phyloP scores from a whole-genome alignment of 2,113 vertebrate species.

The Tachysurus vachellii region DNA sequence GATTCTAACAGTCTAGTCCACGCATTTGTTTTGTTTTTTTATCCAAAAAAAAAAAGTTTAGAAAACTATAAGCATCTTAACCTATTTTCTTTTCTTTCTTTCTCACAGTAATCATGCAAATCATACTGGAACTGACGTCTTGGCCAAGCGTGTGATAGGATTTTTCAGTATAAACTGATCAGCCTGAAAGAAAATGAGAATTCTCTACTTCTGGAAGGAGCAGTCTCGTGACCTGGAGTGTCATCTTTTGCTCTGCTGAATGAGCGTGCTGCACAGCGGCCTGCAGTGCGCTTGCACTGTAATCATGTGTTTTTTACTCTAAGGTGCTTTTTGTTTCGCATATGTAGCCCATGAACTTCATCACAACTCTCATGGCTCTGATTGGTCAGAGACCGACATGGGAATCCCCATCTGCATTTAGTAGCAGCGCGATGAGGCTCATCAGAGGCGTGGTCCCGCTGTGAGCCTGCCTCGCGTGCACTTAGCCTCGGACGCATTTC shows the following conservation, averaged over 20 bases:
- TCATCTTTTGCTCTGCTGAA: slow-evolving; percentile 18
- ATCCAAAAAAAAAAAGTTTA: background rate
- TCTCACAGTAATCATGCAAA: slow-evolving; percentile 29
- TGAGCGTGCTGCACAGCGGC: slow-evolving; percentile 19
- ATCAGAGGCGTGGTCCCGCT: slow-evolving; percentile 82
- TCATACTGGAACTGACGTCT: background rate
- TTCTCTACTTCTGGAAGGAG: slow-evolving; percentile 14
- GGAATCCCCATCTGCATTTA: slow-evolving; percentile 75
- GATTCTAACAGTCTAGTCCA: background rate
- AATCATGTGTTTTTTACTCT: slow-evolving; percentile 40
- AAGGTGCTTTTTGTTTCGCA: slow-evolving; percentile 50
- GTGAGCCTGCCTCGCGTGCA: slow-evolving; percentile 78
- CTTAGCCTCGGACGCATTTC: slow-evolving; percentile 60
- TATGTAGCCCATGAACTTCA: slow-evolving; percentile 56
- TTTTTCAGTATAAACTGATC: slow-evolving; percentile 14
- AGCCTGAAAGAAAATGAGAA: slow-evolving; percentile 38
- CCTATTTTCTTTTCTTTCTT: background rate
- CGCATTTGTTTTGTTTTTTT: background rate
- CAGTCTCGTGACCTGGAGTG: slow-evolving; percentile 29
- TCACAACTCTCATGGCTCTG: slow-evolving; percentile 63
- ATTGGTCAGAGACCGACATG: slow-evolving; percentile 81
- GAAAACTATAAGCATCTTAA: background rate
- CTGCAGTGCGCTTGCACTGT: slow-evolving; percentile 24
- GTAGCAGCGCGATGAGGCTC: slow-evolving; percentile 76
- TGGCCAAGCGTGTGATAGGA: slow-evolving; percentile 5